Percentiles rank a stretch among this genome's conserved stretches.
Evolutionary conservation across 2,888 invertebrate genomes (phyloP).

Genomic region (Diadegma fenestrale): DNA sequence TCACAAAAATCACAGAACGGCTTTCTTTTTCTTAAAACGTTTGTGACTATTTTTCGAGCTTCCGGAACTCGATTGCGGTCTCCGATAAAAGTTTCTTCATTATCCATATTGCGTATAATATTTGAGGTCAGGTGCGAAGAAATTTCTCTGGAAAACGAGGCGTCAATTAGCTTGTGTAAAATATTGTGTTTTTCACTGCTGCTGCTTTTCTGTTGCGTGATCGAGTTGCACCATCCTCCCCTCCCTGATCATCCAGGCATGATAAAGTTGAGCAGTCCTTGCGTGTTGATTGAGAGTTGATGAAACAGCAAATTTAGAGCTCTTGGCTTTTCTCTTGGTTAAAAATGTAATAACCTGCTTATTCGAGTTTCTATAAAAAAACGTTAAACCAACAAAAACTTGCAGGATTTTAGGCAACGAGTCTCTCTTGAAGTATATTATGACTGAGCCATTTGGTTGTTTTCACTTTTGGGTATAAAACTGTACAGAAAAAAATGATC

Average conservation of each 20-base stretch:
- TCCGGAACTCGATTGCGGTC: too few species aligned
- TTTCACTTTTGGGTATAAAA: too few species aligned
- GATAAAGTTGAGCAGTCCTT: constrained; percentile 4
- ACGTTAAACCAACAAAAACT: background rate
- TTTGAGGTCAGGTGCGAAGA: background rate
- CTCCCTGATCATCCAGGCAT: background rate
- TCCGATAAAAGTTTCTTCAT: too few species aligned
- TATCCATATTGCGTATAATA: background rate
- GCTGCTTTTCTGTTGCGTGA: constrained; percentile 17
- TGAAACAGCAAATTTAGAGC: constrained; percentile 11
- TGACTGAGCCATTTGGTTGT: background rate
- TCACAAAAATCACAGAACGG: too few species aligned
- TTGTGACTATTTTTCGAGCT: too few species aligned
- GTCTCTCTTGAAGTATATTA: background rate
- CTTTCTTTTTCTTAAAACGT: too few species aligned
- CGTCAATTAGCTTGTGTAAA: background rate
- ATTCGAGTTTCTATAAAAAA: background rate
- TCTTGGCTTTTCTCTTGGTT: background rate
- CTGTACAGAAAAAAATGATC: too few species aligned
- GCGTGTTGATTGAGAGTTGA: constrained; percentile 24
- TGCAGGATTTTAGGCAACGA: background rate
- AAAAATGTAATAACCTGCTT: background rate
- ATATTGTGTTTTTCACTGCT: background rate
- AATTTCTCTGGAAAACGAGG: background rate
- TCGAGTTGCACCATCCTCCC: background rate